Evolutionary conservation across 2,888 invertebrate species (phyloP), one percentile per base, ranked within the genome.

Genomic region (Caenorhabditis sp.): DNA sequence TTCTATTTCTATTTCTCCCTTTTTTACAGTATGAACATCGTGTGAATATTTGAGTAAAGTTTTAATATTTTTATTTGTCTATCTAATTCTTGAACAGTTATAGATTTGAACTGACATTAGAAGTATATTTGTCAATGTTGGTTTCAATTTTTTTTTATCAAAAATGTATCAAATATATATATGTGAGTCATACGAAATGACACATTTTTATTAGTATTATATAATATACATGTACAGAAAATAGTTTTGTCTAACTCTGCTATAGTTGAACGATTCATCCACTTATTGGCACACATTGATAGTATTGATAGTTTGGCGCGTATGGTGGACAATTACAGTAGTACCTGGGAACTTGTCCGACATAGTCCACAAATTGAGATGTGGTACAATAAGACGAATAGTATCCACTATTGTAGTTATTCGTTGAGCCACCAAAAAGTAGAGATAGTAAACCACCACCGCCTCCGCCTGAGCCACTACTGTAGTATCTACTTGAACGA

Each of bases 281-380:
- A 51, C 31, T 21, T 54, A 62, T 68, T 4, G 68, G 68, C 19
- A 26, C 6, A 50, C 69, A 65, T 3, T 26, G 43, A 54, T 70
- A 58, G 53, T 59, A 70, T 58, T 70, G 69, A 59, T 70, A 70
- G 58, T 59, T 62, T 26, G 69, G 69, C 14, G 69, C 54, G 53
- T 65, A 62, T 21, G 69, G 69, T 31, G 65, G 65, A 54, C 69
- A 70, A 43, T 70, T 62, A 58, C 69, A 70, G 53, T 70, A 70
- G 43, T 51, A 70, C 23, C 69, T 64, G 12, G 69, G 62, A 6
- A n/a, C 31, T 17, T 5, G 4, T 3, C 62, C 62, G 17, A 62
- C 67, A 19, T 67, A 67, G 23, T 67, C 67, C 17, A 67, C 58
- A 53, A 62, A 58, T 67, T 58, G 62, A 17, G 62, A 31, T 10